A percentile compares a stretch with the other conserved stretches of the same genome.
Evolutionary conservation across 2,888 invertebrate species (phyloP).

Genomic region (Gymnocheta viridis): DNA sequence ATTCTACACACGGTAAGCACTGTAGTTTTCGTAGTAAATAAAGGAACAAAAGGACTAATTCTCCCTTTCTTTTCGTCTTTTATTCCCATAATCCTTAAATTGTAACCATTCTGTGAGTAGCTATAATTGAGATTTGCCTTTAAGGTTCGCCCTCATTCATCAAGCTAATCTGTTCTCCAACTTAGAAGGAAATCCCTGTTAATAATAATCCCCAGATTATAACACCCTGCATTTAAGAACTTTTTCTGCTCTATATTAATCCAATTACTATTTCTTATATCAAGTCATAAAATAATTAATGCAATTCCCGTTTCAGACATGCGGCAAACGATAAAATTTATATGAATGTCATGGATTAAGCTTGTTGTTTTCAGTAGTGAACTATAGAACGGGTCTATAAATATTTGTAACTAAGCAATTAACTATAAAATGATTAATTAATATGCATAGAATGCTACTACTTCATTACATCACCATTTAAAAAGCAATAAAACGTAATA

Average conservation of each 20-base stretch:
- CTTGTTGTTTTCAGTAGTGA: background rate
- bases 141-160: too few species aligned
- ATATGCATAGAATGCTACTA: background rate
- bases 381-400: background rate
- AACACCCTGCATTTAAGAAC: background rate
- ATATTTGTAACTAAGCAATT: background rate
- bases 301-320: background rate
- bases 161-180: too few species aligned
- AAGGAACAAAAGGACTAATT: too few species aligned
- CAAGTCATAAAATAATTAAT: background rate
- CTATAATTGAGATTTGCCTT: too few species aligned
- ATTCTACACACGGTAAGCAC: too few species aligned
- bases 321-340: background rate
- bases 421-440: background rate
- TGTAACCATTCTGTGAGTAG: too few species aligned
- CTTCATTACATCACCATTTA: background rate
- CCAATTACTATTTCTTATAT: too few species aligned
- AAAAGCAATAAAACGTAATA: background rate
- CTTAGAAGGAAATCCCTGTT: too few species aligned
- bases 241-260: background rate
- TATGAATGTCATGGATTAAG: background rate
- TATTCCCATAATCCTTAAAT: too few species aligned
- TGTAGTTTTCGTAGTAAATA: too few species aligned
- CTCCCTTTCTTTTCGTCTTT: too few species aligned
- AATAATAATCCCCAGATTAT: too few species aligned